phyloP scores from a whole-genome alignment of 2,888 invertebrate species.

The Hetaerina titia region DNA sequence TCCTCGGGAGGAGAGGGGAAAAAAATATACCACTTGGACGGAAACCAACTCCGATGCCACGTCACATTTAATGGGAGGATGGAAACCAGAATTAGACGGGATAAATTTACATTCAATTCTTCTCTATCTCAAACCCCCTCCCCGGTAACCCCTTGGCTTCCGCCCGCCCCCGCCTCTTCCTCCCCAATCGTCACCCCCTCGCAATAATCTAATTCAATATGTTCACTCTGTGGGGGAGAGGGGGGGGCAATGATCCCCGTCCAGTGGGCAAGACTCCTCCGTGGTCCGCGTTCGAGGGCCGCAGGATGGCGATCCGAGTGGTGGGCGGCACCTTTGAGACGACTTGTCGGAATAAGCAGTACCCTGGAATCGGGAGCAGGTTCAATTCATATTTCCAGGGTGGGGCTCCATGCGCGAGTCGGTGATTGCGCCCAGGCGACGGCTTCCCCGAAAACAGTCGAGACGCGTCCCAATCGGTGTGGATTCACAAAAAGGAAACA shows the following conservation, averaged over 20 bases:
- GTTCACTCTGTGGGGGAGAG: too few species aligned
- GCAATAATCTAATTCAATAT: too few species aligned
- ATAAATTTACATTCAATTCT: constrained; percentile 12
- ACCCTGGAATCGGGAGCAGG: background rate
- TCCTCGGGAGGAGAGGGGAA: background rate
- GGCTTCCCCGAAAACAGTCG: background rate
- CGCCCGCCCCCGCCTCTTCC: too few species aligned
- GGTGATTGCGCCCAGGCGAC: background rate
- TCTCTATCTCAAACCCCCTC: background rate
- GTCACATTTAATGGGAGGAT: background rate
- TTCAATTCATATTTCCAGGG: background rate
- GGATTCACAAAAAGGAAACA: background rate
- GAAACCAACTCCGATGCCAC: background rate
- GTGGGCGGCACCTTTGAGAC: too few species aligned
- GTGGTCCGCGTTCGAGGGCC: too few species aligned
- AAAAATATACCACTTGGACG: background rate
- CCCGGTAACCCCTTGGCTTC: background rate
- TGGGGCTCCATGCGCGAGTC: too few species aligned
- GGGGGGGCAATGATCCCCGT: too few species aligned
- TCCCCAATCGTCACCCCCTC: too few species aligned
- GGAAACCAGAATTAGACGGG: constrained; percentile 1
- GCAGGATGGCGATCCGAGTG: too few species aligned
- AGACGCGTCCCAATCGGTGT: background rate
- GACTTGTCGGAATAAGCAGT: background rate
- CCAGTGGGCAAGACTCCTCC: too few species aligned